These are phyloP conservation scores for Galaxea fascicularis DNA, from an alignment of 92 coral and sea anemone genomes.

Conservation along the genomic window DNA sequence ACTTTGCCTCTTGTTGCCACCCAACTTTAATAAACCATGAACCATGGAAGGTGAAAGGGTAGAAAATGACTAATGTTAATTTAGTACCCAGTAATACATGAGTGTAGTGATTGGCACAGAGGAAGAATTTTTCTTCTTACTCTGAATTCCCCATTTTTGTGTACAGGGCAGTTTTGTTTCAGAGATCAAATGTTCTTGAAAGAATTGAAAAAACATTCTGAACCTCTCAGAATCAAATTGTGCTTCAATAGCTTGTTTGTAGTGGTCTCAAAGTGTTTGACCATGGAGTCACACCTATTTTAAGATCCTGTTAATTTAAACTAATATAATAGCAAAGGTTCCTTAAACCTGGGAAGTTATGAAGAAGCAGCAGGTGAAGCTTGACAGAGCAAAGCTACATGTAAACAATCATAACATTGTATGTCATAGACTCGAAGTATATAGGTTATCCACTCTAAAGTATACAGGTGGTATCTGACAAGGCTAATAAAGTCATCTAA, in stretches of 20 bases:
- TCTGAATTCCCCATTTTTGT: background rate
- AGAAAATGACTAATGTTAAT: too few relatives aligned
- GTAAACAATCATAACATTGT: background rate
- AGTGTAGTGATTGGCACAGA: background rate
- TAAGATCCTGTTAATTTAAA: too few relatives aligned
- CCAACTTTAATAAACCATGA: too few relatives aligned
- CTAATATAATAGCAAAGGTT: too few relatives aligned
- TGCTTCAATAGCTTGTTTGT: background rate
- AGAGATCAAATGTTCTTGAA: background rate
- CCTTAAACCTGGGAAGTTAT: background rate
- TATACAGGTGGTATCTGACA: background rate
- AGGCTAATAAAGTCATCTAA: background rate
- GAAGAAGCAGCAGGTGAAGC: background rate
- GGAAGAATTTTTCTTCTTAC: background rate
- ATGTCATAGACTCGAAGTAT: background rate
- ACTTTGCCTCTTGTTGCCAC: too few relatives aligned
- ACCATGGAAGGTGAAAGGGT: too few relatives aligned
- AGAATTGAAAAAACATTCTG: too few relatives aligned
- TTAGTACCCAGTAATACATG: background rate
- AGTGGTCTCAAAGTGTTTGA: background rate
- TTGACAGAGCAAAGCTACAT: background rate
- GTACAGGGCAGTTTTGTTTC: background rate
- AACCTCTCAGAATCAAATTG: background rate
- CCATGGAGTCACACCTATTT: background rate
- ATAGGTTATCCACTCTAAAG: background rate